Conservation (phyloP, 2,113 vertebrate genomes). For the Macheiramphus alcinus region DNA sequence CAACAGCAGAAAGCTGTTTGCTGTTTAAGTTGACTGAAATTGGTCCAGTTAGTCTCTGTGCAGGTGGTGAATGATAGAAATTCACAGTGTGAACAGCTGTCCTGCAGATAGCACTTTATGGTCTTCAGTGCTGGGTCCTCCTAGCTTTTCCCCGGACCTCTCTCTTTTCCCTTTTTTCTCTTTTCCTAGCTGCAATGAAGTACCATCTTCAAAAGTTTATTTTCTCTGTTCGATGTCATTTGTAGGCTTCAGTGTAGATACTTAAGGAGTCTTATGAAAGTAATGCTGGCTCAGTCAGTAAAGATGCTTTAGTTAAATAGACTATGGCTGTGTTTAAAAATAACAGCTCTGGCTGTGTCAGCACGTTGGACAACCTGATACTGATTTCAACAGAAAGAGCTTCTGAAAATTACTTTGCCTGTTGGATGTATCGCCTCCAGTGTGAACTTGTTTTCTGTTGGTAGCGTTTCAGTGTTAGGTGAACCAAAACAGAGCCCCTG, state of each 20-base stretch:
- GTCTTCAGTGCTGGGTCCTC: not conserved
- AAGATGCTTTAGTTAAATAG: conserved; percentile 68
- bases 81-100: not conserved
- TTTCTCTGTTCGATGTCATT: not conserved
- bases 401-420: not conserved
- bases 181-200: not conserved
- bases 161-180: not conserved
- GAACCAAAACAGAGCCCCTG: not conserved
- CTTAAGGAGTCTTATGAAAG: conserved; percentile 63
- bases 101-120: not conserved
- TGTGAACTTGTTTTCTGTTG: not conserved
- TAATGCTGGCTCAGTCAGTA: conserved; percentile 64
- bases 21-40: not conserved
- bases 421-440: rapidly evolving
- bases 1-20: conserved; percentile 9
- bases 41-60: not conserved
- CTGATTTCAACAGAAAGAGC: conserved; percentile 9
- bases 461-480: not conserved
- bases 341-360: conserved; percentile 50
- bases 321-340: conserved; percentile 59
- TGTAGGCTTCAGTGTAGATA: not conserved
- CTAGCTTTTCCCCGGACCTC: not conserved
- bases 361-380: not conserved
- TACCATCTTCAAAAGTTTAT: not conserved
- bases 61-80: not conserved